Conservation (phyloP, 1,140 invertebrate species). For the Drosophila tsacasi region DNA sequence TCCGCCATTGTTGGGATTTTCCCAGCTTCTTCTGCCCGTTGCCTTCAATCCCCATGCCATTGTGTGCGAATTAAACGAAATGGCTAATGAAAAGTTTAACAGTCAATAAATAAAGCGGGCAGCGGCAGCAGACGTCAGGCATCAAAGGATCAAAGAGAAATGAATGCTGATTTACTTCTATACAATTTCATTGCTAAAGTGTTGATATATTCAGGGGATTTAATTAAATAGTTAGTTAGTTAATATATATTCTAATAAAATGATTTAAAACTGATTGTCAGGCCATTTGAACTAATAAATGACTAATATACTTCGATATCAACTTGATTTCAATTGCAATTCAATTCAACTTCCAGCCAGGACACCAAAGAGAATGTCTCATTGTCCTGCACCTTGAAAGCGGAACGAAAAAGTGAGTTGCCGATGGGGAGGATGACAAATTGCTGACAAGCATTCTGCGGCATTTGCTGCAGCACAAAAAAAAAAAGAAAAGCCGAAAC, state of each 20-base stretch:
- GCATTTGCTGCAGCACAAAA: conserved; percentile 42
- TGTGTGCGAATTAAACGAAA: conserved; percentile 81
- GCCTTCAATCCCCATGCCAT: conserved; percentile 70
- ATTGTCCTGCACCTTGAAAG: conserved; percentile 45
- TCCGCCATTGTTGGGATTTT: conserved; percentile 48
- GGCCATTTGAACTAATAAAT: not conserved
- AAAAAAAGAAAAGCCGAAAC: conserved; percentile 39
- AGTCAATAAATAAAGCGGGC: conserved; percentile 76
- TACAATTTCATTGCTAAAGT: conserved; percentile 3
- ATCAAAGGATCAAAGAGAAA: conserved; percentile 25
- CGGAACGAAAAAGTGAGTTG: conserved; percentile 33
- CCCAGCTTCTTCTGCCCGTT: conserved; percentile 1
- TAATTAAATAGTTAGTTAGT: not conserved
- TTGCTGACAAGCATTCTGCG: conserved; percentile 67
- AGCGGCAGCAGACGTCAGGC: conserved; percentile 16
- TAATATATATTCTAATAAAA: no score
- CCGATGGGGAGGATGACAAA: conserved; percentile 24
- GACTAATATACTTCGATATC: conserved; percentile 6
- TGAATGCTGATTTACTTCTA: conserved; percentile 3
- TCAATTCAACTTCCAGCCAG: conserved; percentile 7
- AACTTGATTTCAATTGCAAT: conserved; percentile 18
- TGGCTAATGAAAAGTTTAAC: conserved; percentile 83
- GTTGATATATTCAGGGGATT: not conserved
- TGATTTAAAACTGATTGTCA: not conserved
- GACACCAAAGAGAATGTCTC: conserved; percentile 1